Base-by-base conservation (phyloP, 2,888 invertebrate genomes). In the Scelioninae gen. 1 region DNA sequence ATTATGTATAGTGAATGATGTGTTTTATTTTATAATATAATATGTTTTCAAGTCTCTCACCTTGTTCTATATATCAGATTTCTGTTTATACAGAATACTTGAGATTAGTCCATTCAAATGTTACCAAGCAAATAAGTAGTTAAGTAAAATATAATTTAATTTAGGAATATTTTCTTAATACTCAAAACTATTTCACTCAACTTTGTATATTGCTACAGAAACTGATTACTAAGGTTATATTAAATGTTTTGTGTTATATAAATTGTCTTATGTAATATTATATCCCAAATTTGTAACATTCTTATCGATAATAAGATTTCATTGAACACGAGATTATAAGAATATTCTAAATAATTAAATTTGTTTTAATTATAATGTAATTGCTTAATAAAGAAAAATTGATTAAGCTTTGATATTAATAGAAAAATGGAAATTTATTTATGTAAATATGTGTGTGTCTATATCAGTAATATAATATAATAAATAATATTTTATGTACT, bases 131-230 rank as follows among this genome's bases (percentile, higher is more conserved):
- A 63, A 16, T 38, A 49, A 49, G 34, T 38, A 49, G 16, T 49
- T 63, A 34, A 49, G 34, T 63, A 47, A 62, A 62, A 15, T 62
- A 47, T 62, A 47, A 62, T 47, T 62, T 62, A 62, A 62, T 62
- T 62, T 13, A 45, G 62, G 31, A 32, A 47, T 62, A 62, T 47
- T 62, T 62, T 62, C 62, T 15, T 62, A 31, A 62, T 47, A 62
- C 47, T 32, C 62, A 32, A 47, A 62, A 62, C 62, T 62, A 47
- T 62, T 62, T 62, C 15, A 32, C 47, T 40, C 32, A 31, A 34
- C 62, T 60, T 23, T 11, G 23, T n/a, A 32, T 9, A 31, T 29
- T 45, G 8, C 60, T 29, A 5, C 45, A 15, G 13, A 47, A 47
- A 47, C 7, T 47, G 47, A 47, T 47, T 23, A 23, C 23, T 23